Conservation (phyloP, 1,140 invertebrate genomes). For the Drosophila guanche region DNA sequence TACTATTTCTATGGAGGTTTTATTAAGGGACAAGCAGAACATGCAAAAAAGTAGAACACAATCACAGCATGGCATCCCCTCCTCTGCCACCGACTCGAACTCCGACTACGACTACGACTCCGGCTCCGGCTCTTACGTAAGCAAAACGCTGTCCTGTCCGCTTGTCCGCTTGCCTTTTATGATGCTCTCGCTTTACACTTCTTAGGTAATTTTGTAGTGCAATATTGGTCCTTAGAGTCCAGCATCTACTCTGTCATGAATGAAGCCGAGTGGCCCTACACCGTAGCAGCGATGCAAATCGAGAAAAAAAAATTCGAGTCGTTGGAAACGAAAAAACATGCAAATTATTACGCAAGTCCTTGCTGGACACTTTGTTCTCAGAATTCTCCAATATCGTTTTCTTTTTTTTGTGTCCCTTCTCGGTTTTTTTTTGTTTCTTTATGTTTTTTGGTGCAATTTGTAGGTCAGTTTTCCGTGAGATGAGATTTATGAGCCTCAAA, state of each 20-base stretch:
- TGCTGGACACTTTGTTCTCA: conserved; percentile 29
- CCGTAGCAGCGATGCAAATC: too few relatives aligned
- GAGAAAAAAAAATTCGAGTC: conserved; percentile 28
- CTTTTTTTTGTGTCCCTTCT: conserved; percentile 23
- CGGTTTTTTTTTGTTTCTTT: conserved; percentile 1
- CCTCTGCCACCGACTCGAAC: background rate
- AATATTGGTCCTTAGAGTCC: conserved; percentile 47
- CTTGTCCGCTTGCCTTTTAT: conserved; percentile 44
- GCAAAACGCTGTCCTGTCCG: conserved; percentile 4
- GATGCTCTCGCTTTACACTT: conserved; percentile 67
- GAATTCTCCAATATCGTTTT: conserved; percentile 40
- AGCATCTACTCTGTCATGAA: conserved; percentile 33
- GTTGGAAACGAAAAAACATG: conserved; percentile 50
- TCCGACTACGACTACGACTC: conserved; percentile 1
- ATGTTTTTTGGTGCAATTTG: conserved; percentile 33
- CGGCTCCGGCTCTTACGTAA: conserved; percentile 47
- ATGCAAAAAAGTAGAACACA: conserved; percentile 66
- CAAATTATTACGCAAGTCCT: conserved; percentile 78
- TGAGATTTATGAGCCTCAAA: conserved; percentile 54
- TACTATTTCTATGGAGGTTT: conserved; percentile 39
- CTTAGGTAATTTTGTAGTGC: conserved; percentile 76
- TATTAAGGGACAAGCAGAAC: conserved; percentile 57
- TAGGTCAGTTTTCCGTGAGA: conserved; percentile 34
- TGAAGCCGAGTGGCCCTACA: conserved; percentile 25
- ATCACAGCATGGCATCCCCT: conserved; percentile 37